phyloP scores from a whole-genome alignment of 92 coral and sea anemone species.

The Virgularia gustaviana region DNA sequence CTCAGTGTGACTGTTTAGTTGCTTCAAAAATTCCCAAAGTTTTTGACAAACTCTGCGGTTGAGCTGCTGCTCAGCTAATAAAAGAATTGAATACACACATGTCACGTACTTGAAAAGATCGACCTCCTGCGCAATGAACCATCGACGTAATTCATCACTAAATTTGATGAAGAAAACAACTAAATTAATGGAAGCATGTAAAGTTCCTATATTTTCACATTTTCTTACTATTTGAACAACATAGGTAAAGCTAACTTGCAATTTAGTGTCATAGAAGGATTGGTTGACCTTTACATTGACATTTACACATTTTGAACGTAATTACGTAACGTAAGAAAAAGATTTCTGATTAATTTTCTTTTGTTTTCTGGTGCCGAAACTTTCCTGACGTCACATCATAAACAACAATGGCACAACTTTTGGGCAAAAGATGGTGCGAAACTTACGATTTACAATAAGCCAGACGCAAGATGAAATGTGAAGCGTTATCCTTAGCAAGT shows the following conservation, averaged over 20 bases:
- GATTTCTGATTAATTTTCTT: too few relatives aligned
- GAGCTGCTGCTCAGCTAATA: too few relatives aligned
- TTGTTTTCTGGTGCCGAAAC: too few relatives aligned
- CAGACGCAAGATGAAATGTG: constrained; percentile 90
- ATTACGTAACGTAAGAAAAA: too few relatives aligned
- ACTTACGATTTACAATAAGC: constrained; percentile 99
- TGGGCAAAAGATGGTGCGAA: too few relatives aligned
- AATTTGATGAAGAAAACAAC: background rate
- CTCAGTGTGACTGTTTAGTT: too few relatives aligned
- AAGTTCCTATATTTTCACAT: background rate
- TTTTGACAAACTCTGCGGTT: background rate
- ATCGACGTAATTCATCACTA: constrained; percentile 88
- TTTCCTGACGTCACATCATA: background rate
- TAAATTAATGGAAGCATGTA: background rate
- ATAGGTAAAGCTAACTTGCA: constrained; percentile 58
- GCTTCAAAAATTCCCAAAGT: background rate
- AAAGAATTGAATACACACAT: background rate
- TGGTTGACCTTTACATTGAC: too few relatives aligned
- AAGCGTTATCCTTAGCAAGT: constrained; percentile 69
- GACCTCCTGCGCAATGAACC: constrained; percentile 87
- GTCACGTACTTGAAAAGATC: constrained; percentile 73
- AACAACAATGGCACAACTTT: background rate
- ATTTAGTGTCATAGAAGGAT: too few relatives aligned
- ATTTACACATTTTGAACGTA: too few relatives aligned
- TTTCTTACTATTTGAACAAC: background rate